Percentiles rank a stretch among this genome's conserved stretches.
Conservation (phyloP, 2,113 vertebrate genomes). For the Otolemur garnettii region DNA sequence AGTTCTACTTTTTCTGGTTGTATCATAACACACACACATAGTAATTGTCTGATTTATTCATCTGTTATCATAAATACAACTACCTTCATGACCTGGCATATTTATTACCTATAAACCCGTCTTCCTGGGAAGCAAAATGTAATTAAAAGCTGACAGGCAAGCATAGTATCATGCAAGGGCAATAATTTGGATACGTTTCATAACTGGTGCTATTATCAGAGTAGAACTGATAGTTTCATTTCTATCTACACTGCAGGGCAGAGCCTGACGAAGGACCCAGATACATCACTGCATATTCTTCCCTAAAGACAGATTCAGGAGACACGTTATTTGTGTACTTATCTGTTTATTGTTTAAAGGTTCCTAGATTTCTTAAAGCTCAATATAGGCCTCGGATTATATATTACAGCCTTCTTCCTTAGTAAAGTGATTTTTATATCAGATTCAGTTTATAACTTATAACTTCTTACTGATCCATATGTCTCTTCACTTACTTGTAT, state of each 20-base stretch:
- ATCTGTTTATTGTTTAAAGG: not conserved
- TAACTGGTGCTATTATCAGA: not conserved
- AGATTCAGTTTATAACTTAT: not conserved
- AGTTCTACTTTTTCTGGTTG: not conserved
- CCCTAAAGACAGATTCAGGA: not conserved
- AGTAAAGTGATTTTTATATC: constrained; percentile 37
- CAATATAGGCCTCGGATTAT: not conserved
- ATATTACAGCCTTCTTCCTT: not conserved
- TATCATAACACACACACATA: not conserved
- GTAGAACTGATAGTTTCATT: not conserved
- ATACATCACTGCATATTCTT: not conserved
- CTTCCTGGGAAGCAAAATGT: constrained; percentile 14
- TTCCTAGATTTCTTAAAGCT: not conserved
- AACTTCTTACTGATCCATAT: constrained; percentile 3
- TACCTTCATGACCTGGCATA: not conserved
- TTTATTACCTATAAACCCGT: constrained; percentile 1
- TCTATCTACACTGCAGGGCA: not conserved
- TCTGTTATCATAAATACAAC: not conserved
- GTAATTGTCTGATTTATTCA: not conserved
- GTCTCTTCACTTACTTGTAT: constrained; percentile 28
- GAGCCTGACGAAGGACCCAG: not conserved
- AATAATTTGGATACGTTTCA: not conserved
- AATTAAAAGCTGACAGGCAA: not conserved
- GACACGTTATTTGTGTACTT: not conserved
- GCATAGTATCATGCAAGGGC: not conserved